Conservation (phyloP, 2,797 vertebrate genomes). For the Gallirallus australis region DNA sequence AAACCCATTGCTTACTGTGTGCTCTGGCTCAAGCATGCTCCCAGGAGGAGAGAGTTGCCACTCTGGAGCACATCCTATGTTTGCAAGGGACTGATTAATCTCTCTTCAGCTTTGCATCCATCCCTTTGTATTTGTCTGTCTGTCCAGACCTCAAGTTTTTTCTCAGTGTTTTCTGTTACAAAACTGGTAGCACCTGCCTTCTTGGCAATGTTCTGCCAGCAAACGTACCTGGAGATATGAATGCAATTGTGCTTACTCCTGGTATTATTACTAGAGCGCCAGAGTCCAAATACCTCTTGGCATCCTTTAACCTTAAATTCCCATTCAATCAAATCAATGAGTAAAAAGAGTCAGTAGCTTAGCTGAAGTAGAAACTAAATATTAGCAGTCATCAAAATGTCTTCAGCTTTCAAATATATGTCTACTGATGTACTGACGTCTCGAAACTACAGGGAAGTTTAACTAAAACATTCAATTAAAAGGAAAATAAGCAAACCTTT, state of each 20-base stretch:
- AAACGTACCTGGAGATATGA: neutral
- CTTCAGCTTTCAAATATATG: neutral
- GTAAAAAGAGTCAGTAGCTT: neutral
- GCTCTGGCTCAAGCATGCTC: neutral
- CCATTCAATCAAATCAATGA: neutral
- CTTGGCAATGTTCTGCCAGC: neutral
- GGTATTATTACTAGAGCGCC: neutral
- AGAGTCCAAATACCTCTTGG: neutral
- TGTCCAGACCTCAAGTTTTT: neutral
- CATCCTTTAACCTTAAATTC: neutral
- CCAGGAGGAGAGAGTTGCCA: neutral
- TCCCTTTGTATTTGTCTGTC: fast-evolving
- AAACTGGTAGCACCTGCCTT: neutral
- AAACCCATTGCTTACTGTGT: neutral
- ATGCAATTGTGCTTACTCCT: neutral
- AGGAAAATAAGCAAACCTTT: neutral
- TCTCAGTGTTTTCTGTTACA: neutral
- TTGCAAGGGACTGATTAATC: neutral
- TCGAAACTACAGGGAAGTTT: neutral
- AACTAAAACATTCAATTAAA: neutral
- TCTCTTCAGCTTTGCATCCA: neutral
- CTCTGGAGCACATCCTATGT: neutral
- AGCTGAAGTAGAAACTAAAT: neutral
- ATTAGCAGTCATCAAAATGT: neutral
- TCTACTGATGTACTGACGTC: neutral